phyloP scores from a whole-genome alignment of 2,797 vertebrate species.

The Trichosurus vulpecula region DNA sequence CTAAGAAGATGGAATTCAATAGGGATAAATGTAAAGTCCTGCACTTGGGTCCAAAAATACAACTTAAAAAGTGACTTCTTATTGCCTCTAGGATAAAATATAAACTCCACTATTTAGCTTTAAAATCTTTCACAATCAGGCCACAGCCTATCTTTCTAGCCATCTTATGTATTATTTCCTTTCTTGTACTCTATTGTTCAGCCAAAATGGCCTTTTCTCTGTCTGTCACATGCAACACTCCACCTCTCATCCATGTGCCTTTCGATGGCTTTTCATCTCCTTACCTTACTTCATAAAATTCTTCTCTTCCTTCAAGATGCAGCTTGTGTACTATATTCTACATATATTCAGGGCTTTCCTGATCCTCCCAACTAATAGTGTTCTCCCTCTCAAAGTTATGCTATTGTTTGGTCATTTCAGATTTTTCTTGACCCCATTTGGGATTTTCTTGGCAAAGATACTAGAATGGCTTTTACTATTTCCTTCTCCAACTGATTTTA shows the following conservation, averaged over 20 bases:
- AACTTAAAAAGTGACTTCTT: background rate
- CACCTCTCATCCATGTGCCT: background rate
- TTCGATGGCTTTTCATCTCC: background rate
- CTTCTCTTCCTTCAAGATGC: background rate
- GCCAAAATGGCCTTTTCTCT: background rate
- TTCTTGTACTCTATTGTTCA: background rate
- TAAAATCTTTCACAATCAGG: background rate
- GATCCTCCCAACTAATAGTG: background rate
- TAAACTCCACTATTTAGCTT: background rate
- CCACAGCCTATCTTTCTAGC: background rate
- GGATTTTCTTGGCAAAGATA: background rate
- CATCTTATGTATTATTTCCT: background rate
- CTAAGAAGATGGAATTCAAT: background rate
- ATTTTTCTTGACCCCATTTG: background rate
- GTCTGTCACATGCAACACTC: background rate
- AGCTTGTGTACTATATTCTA: background rate
- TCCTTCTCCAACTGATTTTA: background rate
- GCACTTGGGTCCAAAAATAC: background rate
- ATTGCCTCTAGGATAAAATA: background rate
- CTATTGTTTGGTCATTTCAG: background rate
- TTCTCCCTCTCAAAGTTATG: background rate
- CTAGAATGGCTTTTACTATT: background rate
- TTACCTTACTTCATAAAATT: background rate
- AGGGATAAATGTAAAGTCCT: background rate
- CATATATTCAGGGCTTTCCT: background rate